Conservation (phyloP, 2,888 invertebrate genomes). For the Monopis laevigella region DNA sequence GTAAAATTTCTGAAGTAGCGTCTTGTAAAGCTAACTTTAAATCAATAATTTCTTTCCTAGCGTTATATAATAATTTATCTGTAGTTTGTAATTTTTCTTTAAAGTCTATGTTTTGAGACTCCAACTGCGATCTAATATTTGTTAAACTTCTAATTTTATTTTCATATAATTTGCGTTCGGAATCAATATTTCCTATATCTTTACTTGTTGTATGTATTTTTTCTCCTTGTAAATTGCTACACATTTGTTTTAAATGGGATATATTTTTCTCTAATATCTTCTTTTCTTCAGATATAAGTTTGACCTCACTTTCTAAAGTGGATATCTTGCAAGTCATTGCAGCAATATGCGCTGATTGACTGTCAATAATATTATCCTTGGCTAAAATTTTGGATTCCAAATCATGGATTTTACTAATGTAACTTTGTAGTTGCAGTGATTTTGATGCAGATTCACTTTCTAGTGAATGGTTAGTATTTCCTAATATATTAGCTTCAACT, state of each 20-base stretch:
- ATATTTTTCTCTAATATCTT: conserved; percentile 49
- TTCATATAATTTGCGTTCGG: conserved; percentile 55
- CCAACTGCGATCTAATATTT: conserved; percentile 68
- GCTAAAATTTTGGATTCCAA: conserved; percentile 71
- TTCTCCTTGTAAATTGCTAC: conserved; percentile 42
- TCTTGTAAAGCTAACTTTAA: conserved; percentile 71
- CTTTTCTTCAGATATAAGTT: conserved; percentile 51
- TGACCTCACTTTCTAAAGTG: conserved; percentile 51
- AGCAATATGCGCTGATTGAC: conserved; percentile 41
- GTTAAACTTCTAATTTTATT: conserved; percentile 55
- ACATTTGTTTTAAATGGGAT: conserved; percentile 52
- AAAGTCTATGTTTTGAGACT: conserved; percentile 71
- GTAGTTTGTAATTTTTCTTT: conserved; percentile 65
- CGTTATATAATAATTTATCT: conserved; percentile 72
- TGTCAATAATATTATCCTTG: conserved; percentile 50
- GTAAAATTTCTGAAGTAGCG: conserved; percentile 67
- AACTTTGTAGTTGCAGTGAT: conserved; percentile 64
- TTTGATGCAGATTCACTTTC: conserved; percentile 80
- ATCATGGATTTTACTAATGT: conserved; percentile 57
- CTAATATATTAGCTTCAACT: conserved; percentile 78
- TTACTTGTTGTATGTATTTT: conserved; percentile 28
- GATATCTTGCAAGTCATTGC: conserved; percentile 46
- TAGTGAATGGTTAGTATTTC: conserved; percentile 81
- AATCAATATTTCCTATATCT: conserved; percentile 37
- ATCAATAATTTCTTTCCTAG: conserved; percentile 73